Percentiles rank a stretch among this genome's conserved stretches.
Conservation (phyloP, 2,888 invertebrate species). For the Litoditis marina region DNA sequence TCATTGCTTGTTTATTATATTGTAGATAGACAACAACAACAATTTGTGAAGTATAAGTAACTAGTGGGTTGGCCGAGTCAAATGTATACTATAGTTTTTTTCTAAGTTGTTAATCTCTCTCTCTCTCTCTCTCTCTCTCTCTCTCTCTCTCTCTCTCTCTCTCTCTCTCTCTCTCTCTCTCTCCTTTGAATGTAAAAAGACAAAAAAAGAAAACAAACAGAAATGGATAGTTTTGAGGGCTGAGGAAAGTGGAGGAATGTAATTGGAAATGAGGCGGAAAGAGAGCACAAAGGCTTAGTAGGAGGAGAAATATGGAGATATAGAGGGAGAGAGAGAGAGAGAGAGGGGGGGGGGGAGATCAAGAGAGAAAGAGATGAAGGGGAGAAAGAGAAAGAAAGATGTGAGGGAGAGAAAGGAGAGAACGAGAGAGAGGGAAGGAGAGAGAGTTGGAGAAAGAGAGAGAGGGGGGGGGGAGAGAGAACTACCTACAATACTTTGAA, state of each 20-base stretch:
- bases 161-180: slow-evolving; percentile 10
- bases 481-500: background rate
- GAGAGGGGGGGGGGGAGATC: background rate
- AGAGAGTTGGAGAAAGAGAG: slow-evolving; percentile 4
- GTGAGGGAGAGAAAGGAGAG: background rate
- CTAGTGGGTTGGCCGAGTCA: no score
- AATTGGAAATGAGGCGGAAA: no score
- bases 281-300: background rate
- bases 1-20: no score
- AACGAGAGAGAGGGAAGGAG: background rate
- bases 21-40: no score
- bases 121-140: slow-evolving; percentile 9
- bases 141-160: slow-evolving; percentile 10
- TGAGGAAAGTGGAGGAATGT: no score
- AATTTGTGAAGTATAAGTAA: no score
- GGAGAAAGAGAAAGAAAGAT: background rate
- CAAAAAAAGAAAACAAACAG: background rate
- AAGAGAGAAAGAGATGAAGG: slow-evolving; percentile 2
- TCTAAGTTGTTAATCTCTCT: slow-evolving; percentile 6
- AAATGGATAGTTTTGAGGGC: no score
- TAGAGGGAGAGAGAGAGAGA: background rate
- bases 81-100: no score
- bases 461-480: background rate
- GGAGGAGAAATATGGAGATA: background rate
- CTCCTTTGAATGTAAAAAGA: background rate